A percentile compares a stretch with the other conserved stretches of the same genome.
Conservation (phyloP, 2,113 vertebrate species). For the Antigone vipio region DNA sequence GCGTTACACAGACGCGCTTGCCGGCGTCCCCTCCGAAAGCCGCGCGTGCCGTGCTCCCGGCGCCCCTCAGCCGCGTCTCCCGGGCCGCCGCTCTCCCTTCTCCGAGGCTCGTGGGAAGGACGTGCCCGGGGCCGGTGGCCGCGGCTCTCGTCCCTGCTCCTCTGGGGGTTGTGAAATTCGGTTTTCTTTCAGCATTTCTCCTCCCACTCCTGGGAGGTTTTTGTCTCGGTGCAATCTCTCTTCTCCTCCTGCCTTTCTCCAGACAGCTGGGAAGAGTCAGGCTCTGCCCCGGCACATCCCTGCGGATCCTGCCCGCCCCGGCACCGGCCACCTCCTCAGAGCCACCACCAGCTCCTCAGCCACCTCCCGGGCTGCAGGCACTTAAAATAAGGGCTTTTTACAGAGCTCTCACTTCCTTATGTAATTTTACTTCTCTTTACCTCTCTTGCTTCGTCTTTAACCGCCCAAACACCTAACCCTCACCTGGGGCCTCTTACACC, state of each 20-base stretch:
- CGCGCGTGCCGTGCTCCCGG: fast-evolving
- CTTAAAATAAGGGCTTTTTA: background rate
- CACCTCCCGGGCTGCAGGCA: background rate
- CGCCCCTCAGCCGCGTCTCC: fast-evolving
- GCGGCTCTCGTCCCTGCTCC: background rate
- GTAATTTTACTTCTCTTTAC: background rate
- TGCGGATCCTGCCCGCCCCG: background rate
- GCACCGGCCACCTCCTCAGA: background rate
- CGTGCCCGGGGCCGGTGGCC: no score
- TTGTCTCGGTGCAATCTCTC: background rate
- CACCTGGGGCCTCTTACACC: background rate
- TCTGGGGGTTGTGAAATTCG: background rate
- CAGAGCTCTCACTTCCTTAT: background rate
- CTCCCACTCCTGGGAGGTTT: background rate
- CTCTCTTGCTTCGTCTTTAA: background rate
- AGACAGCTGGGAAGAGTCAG: background rate
- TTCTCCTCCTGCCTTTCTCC: background rate
- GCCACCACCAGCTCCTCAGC: background rate
- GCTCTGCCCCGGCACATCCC: background rate
- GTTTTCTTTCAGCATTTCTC: background rate
- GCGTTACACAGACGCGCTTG: background rate
- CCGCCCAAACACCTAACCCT: background rate
- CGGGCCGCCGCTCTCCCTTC: no score
- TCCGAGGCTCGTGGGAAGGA: fast-evolving
- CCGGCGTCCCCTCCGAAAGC: background rate